These are phyloP conservation scores for Doryteuthis pealeii DNA, from an alignment of 1,140 invertebrate species.

Conservation along the genomic window DNA sequence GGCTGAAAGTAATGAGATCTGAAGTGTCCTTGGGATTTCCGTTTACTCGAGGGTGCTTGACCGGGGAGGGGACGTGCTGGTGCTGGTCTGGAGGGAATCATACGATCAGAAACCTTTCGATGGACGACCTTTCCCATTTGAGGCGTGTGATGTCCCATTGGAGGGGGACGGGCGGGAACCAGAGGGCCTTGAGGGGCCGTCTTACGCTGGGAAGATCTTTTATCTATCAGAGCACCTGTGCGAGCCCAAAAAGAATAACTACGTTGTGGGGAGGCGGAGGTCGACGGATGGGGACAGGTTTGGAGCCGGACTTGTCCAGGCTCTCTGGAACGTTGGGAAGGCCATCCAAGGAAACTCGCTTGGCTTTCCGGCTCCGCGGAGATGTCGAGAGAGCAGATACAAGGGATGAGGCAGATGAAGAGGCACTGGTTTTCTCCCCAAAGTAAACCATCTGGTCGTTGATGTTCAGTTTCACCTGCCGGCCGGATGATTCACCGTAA, in stretches of 20 bases:
- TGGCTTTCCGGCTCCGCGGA: constrained; percentile 22
- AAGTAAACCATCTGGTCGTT: neutral
- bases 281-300: constrained; percentile 22
- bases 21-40: neutral
- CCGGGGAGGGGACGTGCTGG: constrained; percentile 25
- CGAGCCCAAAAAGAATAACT: constrained; percentile 14
- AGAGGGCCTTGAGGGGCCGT: constrained; percentile 42
- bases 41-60: constrained; percentile 16
- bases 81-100: constrained; percentile 35
- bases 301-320: neutral
- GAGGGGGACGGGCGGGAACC: constrained; percentile 31
- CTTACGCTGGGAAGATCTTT: constrained; percentile 37
- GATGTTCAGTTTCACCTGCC: constrained; percentile 1
- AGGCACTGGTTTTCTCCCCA: neutral
- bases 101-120: constrained; percentile 10
- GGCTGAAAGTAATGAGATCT: constrained; percentile 45
- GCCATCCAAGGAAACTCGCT: constrained; percentile 4
- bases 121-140: neutral
- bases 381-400: constrained; percentile 19
- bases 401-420: neutral
- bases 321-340: neutral
- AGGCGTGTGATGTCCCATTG: neutral
- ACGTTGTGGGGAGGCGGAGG: constrained; percentile 33
- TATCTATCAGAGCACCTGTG: constrained; percentile 18
- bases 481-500: neutral